Conservation (phyloP, 1,140 invertebrate genomes). For the Bombus fervidus region DNA sequence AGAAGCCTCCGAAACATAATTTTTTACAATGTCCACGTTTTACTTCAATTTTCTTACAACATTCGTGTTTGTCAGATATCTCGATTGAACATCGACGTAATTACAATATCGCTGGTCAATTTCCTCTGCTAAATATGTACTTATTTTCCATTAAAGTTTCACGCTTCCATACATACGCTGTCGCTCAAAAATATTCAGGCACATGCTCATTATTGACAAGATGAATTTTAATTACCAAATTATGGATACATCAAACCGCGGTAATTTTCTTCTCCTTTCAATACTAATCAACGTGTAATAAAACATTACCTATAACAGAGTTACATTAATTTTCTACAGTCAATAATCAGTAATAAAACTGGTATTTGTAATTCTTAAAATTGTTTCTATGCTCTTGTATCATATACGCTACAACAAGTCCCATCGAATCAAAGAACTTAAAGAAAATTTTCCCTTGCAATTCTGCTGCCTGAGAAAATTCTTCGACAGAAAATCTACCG, state of each 20-base stretch:
- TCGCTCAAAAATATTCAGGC: too few relatives aligned
- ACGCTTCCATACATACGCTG: background rate
- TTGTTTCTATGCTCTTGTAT: too few relatives aligned
- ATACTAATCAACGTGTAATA: background rate
- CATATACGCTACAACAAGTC: too few relatives aligned
- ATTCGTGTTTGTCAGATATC: background rate
- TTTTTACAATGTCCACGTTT: background rate
- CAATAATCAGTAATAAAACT: too few relatives aligned
- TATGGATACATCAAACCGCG: background rate
- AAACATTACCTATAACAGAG: background rate
- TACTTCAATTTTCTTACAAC: too few relatives aligned
- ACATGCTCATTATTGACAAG: background rate
- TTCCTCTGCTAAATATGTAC: background rate
- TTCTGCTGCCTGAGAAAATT: background rate
- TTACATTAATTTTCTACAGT: too few relatives aligned
- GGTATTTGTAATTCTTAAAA: too few relatives aligned
- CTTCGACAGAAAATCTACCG: background rate
- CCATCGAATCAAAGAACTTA: too few relatives aligned
- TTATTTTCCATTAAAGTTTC: too few relatives aligned
- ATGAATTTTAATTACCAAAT: background rate
- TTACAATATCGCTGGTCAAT: constrained; percentile 10
- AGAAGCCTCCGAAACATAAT: background rate
- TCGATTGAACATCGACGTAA: background rate
- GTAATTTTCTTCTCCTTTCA: too few relatives aligned
- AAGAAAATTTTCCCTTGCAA: too few relatives aligned